These are phyloP conservation scores for Zophobas atratus DNA, from an alignment of 1,140 invertebrate species.

Conservation along the genomic window DNA sequence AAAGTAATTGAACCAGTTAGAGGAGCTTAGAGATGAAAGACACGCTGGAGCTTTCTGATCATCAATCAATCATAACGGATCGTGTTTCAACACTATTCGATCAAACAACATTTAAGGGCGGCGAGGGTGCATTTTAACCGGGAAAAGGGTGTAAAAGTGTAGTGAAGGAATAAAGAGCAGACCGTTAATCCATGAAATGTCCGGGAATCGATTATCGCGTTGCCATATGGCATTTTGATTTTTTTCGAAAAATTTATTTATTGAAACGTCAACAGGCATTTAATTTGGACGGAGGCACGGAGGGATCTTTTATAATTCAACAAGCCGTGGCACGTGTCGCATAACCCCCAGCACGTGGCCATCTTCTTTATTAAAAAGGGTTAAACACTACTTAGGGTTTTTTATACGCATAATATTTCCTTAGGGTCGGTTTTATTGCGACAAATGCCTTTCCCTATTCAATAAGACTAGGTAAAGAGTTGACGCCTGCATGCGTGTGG, in stretches of 20 bases:
- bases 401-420: slow-evolving; percentile 59
- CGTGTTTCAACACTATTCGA: slow-evolving; percentile 43
- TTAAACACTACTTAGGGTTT: slow-evolving; percentile 64
- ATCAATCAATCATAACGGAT: slow-evolving; percentile 52
- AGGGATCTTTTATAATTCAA: slow-evolving; percentile 60
- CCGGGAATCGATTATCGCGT: slow-evolving; percentile 55
- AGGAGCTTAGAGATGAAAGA: slow-evolving; percentile 50
- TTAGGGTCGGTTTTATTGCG: slow-evolving; percentile 53
- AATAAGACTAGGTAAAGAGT: slow-evolving; percentile 26
- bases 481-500: slow-evolving; percentile 11
- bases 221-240: slow-evolving; percentile 32
- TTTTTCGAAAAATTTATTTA: slow-evolving; percentile 27
- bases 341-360: slow-evolving; percentile 60
- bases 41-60: slow-evolving; percentile 45
- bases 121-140: slow-evolving; percentile 53
- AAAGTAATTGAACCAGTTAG: slow-evolving; percentile 50
- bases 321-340: slow-evolving; percentile 61
- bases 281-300: slow-evolving; percentile 41
- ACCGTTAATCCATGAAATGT: slow-evolving; percentile 55
- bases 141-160: slow-evolving; percentile 53
- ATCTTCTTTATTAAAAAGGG: slow-evolving; percentile 64
- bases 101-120: slow-evolving; percentile 49
- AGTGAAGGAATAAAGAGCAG: slow-evolving; percentile 44
- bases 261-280: slow-evolving; percentile 40
- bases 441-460: slow-evolving; percentile 54